phyloP scores from a whole-genome alignment of 1,140 invertebrate species.

The Drosophila trapezifrons region DNA sequence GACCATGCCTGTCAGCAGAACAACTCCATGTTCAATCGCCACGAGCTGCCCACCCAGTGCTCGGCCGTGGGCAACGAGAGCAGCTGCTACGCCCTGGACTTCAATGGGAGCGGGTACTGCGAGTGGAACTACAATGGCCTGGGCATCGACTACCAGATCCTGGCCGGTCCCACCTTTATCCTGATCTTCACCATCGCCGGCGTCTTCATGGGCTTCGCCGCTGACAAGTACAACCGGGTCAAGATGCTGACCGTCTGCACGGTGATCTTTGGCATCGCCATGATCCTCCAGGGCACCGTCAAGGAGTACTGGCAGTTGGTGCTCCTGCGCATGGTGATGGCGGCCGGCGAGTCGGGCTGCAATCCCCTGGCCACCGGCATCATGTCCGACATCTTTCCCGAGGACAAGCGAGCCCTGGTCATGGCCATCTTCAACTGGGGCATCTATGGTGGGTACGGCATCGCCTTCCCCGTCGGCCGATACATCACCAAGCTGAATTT shows the following conservation, averaged over 20 bases:
- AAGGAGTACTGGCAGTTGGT: constrained; percentile 96
- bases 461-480: constrained; percentile 95
- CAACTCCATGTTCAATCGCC: constrained; percentile 85
- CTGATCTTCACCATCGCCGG: constrained; percentile 95
- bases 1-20: constrained; percentile 94
- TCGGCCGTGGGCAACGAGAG: constrained; percentile 80
- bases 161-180: constrained; percentile 96
- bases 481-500: constrained; percentile 92
- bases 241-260: constrained; percentile 91
- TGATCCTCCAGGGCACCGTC: constrained; percentile 92
- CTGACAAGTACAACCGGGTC: constrained; percentile 92
- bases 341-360: constrained; percentile 94
- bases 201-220: constrained; percentile 92
- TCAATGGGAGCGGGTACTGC: constrained; percentile 91
- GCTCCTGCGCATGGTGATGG: constrained; percentile 93
- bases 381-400: constrained; percentile 93
- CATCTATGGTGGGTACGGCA: constrained; percentile 96
- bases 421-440: constrained; percentile 98
- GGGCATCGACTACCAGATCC: constrained; percentile 95
- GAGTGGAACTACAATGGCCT: constrained; percentile 97
- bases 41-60: constrained; percentile 88
- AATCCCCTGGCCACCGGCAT: constrained; percentile 94
- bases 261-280: constrained; percentile 91
- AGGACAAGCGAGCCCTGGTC: constrained; percentile 92
- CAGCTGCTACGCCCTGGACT: constrained; percentile 87